A percentile compares a stretch with the other conserved stretches of the same genome.
These are phyloP conservation scores for Loxodonta africana DNA, from an alignment of 2,113 vertebrate species.

Conservation along the genomic window DNA sequence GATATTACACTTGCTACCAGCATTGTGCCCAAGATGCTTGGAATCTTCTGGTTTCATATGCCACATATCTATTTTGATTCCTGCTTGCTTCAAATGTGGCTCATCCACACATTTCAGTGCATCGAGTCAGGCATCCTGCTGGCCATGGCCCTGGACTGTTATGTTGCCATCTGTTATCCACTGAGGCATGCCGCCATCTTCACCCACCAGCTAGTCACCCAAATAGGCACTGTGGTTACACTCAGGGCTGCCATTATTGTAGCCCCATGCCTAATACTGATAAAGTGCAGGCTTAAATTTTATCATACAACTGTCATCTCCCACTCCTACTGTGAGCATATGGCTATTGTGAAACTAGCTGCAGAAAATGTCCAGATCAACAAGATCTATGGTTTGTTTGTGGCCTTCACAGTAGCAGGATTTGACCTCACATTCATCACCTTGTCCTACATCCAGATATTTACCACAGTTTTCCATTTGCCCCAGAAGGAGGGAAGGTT, in stretches of 20 bases:
- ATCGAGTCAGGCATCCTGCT: slow-evolving; percentile 49
- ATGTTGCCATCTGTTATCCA: slow-evolving; percentile 54
- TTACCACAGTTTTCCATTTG: not conserved
- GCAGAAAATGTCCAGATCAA: not conserved
- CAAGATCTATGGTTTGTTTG: slow-evolving; percentile 35
- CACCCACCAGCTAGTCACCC: not conserved
- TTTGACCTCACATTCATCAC: not conserved
- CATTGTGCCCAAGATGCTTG: slow-evolving; percentile 55
- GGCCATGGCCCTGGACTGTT: slow-evolving; percentile 55
- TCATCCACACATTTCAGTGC: slow-evolving; percentile 24
- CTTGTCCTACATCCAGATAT: slow-evolving; percentile 19
- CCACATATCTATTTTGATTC: slow-evolving; percentile 47
- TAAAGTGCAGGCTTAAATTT: slow-evolving; percentile 39
- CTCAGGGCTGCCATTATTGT: not conserved
- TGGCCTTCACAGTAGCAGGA: not conserved
- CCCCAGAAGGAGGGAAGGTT: slow-evolving; percentile 22
- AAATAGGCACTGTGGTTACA: not conserved
- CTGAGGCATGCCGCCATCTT: slow-evolving; percentile 5
- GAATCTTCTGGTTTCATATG: slow-evolving; percentile 48
- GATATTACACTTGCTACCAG: not conserved
- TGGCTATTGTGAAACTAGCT: slow-evolving; percentile 46
- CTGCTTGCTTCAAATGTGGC: slow-evolving; percentile 52
- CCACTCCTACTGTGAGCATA: slow-evolving; percentile 60
- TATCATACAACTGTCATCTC: slow-evolving; percentile 41
- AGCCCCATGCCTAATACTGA: not conserved